Conservation (phyloP, 2,797 vertebrate genomes). For the Enteromius radiatus region DNA sequence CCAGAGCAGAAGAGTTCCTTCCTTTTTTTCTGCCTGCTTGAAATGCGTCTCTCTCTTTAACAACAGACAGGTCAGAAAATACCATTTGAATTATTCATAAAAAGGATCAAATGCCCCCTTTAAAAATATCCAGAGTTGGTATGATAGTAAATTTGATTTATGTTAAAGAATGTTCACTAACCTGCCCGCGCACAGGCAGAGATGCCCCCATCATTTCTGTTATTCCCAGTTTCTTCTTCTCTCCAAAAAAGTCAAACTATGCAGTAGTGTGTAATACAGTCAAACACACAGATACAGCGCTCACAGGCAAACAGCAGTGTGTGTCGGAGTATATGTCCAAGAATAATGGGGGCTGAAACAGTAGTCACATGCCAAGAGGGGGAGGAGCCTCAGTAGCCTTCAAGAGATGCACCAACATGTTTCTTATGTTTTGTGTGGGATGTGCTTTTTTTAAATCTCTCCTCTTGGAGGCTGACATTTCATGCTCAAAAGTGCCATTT, state of each 20-base stretch:
- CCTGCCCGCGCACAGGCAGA: slow-evolving; percentile 69
- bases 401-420: slow-evolving; percentile 31
- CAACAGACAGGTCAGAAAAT: background rate
- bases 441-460: background rate
- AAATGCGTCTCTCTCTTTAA: background rate
- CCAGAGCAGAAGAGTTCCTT: background rate
- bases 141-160: background rate
- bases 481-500: background rate
- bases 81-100: background rate
- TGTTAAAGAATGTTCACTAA: slow-evolving; percentile 61
- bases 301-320: slow-evolving; percentile 37
- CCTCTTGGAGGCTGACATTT: background rate
- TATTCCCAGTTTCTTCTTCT: slow-evolving; percentile 25
- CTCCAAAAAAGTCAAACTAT: slow-evolving; percentile 28
- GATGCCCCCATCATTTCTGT: slow-evolving; percentile 54
- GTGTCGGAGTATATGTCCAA: slow-evolving; percentile 23
- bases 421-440: background rate
- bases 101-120: background rate
- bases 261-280: background rate
- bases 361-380: slow-evolving; percentile 30
- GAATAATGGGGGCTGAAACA: slow-evolving; percentile 26
- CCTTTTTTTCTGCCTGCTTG: background rate
- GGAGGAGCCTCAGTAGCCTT: slow-evolving; percentile 36
- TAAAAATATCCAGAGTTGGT: background rate
- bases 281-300: slow-evolving; percentile 12